These are phyloP conservation scores for Phragmatobia fuliginosa DNA, from an alignment of 2,888 invertebrate genomes.

Conservation along the genomic window DNA sequence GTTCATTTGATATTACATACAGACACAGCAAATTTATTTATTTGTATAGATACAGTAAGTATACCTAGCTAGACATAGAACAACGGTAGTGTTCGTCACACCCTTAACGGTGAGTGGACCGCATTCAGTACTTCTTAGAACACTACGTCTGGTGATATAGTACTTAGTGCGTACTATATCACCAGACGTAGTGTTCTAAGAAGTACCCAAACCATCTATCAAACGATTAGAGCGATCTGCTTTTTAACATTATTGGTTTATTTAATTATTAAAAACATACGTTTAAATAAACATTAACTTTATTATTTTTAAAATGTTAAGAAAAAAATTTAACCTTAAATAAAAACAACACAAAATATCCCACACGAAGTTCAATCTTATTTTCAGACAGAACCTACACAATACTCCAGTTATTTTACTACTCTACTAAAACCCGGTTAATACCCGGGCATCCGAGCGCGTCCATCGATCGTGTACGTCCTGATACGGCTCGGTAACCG, in stretches of 20 bases:
- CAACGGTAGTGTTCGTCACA: no score
- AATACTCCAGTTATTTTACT: slow-evolving; percentile 10
- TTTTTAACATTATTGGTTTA: not conserved
- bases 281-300: not conserved
- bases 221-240: not conserved
- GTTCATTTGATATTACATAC: no score
- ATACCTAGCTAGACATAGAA: no score
- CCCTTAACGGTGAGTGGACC: no score
- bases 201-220: not conserved
- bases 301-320: not conserved
- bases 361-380: not conserved
- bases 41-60: no score
- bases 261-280: not conserved
- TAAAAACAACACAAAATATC: not conserved
- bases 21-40: no score
- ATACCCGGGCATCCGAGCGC: slow-evolving; percentile 49
- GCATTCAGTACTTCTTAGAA: no score
- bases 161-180: no score
- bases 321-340: not conserved
- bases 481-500: slow-evolving; percentile 49
- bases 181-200: no score
- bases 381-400: not conserved
- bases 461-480: slow-evolving; percentile 57
- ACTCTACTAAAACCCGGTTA: slow-evolving; percentile 38
- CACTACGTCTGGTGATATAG: no score